Conservation (phyloP, 2,888 invertebrate species). For the Nomada fucata region DNA sequence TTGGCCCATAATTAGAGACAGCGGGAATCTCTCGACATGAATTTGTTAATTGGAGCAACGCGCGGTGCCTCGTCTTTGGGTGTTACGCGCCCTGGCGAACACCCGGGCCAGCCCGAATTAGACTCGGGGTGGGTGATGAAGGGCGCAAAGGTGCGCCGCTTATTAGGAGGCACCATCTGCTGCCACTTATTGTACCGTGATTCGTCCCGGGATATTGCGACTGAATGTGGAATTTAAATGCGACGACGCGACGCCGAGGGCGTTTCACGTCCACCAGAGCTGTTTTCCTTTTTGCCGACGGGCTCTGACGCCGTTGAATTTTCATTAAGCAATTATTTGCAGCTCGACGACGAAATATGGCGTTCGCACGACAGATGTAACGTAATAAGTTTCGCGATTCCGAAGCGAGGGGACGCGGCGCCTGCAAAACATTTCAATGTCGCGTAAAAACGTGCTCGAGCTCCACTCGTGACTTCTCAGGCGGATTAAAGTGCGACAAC, state of each 20-base stretch:
- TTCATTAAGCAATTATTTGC: conserved; percentile 52
- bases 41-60: conserved; percentile 67
- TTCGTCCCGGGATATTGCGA: conserved; percentile 64
- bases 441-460: conserved; percentile 11
- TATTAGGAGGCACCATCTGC: conserved; percentile 72
- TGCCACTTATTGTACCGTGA: conserved; percentile 69
- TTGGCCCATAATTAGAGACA: conserved; percentile 49
- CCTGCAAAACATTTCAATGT: conserved; percentile 3
- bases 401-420: neutral
- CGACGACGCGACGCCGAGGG: conserved; percentile 27
- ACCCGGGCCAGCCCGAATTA: conserved; percentile 53
- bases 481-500: neutral
- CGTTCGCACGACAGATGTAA: conserved; percentile 35
- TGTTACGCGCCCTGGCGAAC: neutral
- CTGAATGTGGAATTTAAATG: conserved; percentile 62
- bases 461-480: neutral
- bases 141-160: conserved; percentile 56
- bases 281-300: conserved; percentile 27
- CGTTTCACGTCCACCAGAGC: conserved; percentile 21
- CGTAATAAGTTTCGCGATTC: conserved; percentile 35
- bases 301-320: conserved; percentile 28
- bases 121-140: conserved; percentile 36
- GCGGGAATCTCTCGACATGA: conserved; percentile 49
- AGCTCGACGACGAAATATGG: conserved; percentile 25
- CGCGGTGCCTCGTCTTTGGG: conserved; percentile 18